Percentiles rank a stretch among this genome's conserved stretches.
phyloP scores from a whole-genome alignment of 2,888 invertebrate genomes.

The Danaus chrysippus region DNA sequence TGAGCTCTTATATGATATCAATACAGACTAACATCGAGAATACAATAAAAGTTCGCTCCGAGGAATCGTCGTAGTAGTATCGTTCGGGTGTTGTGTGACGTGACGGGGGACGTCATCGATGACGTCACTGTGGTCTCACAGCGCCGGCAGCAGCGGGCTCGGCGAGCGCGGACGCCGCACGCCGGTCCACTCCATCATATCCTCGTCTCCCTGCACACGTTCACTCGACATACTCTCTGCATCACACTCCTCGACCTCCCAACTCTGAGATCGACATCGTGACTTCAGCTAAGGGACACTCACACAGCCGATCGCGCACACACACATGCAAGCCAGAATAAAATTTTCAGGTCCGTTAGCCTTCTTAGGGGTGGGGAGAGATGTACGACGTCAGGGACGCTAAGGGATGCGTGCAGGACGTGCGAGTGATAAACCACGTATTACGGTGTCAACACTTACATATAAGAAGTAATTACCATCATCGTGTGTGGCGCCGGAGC shows the following conservation, averaged over 20 bases:
- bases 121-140: constrained; percentile 45
- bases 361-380: constrained; percentile 1
- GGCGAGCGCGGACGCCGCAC: constrained; percentile 64
- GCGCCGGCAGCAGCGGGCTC: constrained; percentile 69
- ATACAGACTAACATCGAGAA: constrained; percentile 2
- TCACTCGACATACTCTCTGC: constrained; percentile 79
- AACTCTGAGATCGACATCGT: constrained; percentile 77
- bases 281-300: constrained; percentile 39
- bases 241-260: constrained; percentile 76
- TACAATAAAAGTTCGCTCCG: constrained; percentile 16
- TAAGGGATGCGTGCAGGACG: constrained; percentile 60
- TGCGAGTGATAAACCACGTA: constrained; percentile 75
- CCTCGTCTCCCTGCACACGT: constrained; percentile 81
- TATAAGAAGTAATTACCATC: constrained; percentile 80
- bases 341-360: constrained; percentile 10
- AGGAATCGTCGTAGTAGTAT: constrained; percentile 18
- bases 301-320: constrained; percentile 12
- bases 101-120: constrained; percentile 13
- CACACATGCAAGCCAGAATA: constrained; percentile 12
- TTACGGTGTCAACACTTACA: constrained; percentile 79
- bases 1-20: constrained; percentile 44
- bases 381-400: constrained; percentile 25
- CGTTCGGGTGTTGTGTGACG: constrained; percentile 11
- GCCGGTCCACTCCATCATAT: constrained; percentile 79
- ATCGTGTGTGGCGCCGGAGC: constrained; percentile 74